Evolutionary conservation across 2,888 invertebrate species (phyloP).

Genomic region (Cryptops parisi): DNA sequence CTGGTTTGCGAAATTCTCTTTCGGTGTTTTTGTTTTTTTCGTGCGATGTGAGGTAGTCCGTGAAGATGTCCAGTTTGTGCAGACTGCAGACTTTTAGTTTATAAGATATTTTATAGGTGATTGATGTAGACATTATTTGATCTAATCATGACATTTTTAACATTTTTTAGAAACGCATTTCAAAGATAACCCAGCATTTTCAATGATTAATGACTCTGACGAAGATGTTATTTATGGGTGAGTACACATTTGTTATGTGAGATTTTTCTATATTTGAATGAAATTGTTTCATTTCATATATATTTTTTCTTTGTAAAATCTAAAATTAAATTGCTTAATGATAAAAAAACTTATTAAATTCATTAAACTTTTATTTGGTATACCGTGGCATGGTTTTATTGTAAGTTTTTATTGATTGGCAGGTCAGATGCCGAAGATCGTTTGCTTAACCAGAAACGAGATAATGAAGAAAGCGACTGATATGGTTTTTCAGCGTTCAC

Average conservation of each 20-base stretch:
- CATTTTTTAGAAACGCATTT: conserved; percentile 62
- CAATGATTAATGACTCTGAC: conserved; percentile 97
- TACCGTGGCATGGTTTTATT: neutral
- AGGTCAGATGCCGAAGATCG: conserved; percentile 23
- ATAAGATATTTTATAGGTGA: no score
- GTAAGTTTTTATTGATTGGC: neutral
- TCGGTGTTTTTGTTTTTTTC: no score
- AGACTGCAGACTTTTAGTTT: no score
- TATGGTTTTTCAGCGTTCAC: no score
- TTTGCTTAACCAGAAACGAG: conserved; percentile 20
- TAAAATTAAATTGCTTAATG: no score
- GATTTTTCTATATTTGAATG: no score
- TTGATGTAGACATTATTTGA: no score
- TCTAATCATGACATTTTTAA: conserved; percentile 3
- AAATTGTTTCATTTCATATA: no score
- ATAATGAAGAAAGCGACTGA: conserved; percentile 23
- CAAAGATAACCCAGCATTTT: conserved; percentile 94
- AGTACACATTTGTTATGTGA: conserved; percentile 20
- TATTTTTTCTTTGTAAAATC: no score
- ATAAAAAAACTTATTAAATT: neutral
- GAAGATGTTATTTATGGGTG: conserved; percentile 87
- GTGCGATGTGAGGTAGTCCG: no score
- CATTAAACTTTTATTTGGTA: neutral
- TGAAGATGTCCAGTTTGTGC: no score
- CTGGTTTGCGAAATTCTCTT: no score